These are phyloP conservation scores for Syrmaticus mikado DNA, from an alignment of 2,113 vertebrate species.

Conservation along the genomic window DNA sequence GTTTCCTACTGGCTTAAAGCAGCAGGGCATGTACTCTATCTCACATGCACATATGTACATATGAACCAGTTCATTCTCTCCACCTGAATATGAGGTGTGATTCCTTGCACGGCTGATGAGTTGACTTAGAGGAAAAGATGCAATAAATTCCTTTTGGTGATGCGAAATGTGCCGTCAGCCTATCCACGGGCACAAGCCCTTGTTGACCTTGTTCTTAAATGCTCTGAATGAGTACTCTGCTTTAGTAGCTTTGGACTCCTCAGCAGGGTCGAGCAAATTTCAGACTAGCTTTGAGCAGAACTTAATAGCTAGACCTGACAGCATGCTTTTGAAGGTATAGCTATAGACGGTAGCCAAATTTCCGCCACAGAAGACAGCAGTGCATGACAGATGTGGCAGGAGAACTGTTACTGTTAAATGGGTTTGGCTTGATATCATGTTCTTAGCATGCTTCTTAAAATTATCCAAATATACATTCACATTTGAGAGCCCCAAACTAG, in stretches of 20 bases:
- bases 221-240: neutral
- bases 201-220: neutral
- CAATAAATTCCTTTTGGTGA: neutral
- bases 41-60: neutral
- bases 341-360: neutral
- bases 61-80: neutral
- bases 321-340: neutral
- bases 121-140: neutral
- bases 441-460: neutral
- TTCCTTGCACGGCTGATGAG: neutral
- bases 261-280: neutral
- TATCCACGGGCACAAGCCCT: neutral
- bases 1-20: slow-evolving; percentile 1
- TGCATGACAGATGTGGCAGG: neutral
- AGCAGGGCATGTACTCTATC: neutral
- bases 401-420: neutral
- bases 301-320: neutral
- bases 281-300: neutral
- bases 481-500: neutral
- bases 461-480: neutral
- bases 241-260: neutral
- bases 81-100: neutral
- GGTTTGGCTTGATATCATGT: neutral
- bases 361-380: neutral
- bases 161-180: neutral